Conservation (phyloP, 2,888 invertebrate species). For the Lycia hirtaria region DNA sequence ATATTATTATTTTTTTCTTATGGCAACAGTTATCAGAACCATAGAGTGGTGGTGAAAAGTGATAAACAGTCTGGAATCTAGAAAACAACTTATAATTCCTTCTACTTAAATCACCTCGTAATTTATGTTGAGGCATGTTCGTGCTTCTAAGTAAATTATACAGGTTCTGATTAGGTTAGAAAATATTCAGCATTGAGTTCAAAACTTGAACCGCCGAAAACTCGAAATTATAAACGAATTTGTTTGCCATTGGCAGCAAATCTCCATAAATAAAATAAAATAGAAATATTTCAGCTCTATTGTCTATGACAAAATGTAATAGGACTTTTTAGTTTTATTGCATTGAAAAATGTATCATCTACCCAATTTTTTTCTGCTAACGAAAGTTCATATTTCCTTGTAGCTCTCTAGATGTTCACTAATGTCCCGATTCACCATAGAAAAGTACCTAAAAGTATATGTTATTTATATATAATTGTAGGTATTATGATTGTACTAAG, state of each 20-base stretch:
- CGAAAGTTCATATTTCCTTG: constrained; percentile 13
- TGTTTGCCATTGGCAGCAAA: constrained; percentile 52
- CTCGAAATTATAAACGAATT: constrained; percentile 66
- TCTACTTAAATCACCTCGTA: constrained; percentile 86
- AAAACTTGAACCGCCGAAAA: constrained; percentile 69
- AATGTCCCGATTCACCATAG: constrained; percentile 51
- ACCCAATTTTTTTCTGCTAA: constrained; percentile 21
- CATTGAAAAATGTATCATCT: constrained; percentile 44
- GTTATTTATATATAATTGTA: constrained; percentile 57
- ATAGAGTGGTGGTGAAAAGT: constrained; percentile 79
- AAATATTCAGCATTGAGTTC: constrained; percentile 60
- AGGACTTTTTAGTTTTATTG: constrained; percentile 33
- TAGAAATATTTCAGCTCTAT: constrained; percentile 6
- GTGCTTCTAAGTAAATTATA: constrained; percentile 81
- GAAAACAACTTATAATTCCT: constrained; percentile 71
- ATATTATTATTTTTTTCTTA: constrained; percentile 50
- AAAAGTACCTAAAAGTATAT: constrained; percentile 64
- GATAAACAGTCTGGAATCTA: constrained; percentile 70
- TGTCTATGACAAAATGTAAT: constrained; percentile 36
- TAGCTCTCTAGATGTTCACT: constrained; percentile 62
- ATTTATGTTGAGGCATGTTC: constrained; percentile 76
- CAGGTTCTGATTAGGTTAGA: constrained; percentile 86
- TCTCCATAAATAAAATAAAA: no score
- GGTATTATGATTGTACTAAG: constrained; percentile 49
- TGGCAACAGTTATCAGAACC: constrained; percentile 83